Percentiles rank a stretch among this genome's conserved stretches.
These are phyloP conservation scores for Ostrea denselamellosa DNA, from an alignment of 1,140 invertebrate species.

Conservation along the genomic window DNA sequence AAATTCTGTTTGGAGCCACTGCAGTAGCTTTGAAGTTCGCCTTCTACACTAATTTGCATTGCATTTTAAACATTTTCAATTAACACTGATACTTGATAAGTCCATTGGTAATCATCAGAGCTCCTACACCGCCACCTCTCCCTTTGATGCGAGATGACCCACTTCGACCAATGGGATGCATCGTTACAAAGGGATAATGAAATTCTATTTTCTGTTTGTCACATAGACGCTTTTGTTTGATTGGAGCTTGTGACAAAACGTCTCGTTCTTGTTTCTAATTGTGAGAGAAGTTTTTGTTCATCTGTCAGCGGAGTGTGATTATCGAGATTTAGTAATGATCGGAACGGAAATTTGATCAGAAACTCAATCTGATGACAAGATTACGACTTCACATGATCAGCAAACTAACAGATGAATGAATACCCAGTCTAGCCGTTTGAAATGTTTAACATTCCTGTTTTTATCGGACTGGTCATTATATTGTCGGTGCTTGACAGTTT, in stretches of 20 bases:
- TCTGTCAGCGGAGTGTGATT: constrained; percentile 36
- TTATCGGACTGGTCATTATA: constrained; percentile 30
- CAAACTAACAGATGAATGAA: not conserved
- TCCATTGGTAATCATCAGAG: not conserved
- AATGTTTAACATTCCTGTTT: constrained; percentile 34
- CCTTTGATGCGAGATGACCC: constrained; percentile 8
- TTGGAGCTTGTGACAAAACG: constrained; percentile 39
- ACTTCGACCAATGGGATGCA: constrained; percentile 33
- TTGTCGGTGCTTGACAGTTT: constrained; percentile 9
- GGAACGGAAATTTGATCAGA: constrained; percentile 34
- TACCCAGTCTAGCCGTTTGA: constrained; percentile 34
- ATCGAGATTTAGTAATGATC: constrained; percentile 36
- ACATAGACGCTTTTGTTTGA: constrained; percentile 21
- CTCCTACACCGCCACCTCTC: not conserved
- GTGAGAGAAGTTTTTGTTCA: constrained; percentile 12
- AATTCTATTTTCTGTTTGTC: constrained; percentile 32
- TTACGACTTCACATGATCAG: constrained; percentile 35
- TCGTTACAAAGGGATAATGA: constrained; percentile 30
- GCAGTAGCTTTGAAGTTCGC: constrained; percentile 16
- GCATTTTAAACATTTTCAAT: constrained; percentile 37
- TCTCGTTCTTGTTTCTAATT: constrained; percentile 33
- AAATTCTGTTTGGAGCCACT: constrained; percentile 14
- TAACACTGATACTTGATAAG: constrained; percentile 36
- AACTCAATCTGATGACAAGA: constrained; percentile 29
- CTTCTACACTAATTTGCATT: constrained; percentile 25